Evolutionary conservation across 2,113 vertebrate species (phyloP).

Genomic region (Syrmaticus mikado): DNA sequence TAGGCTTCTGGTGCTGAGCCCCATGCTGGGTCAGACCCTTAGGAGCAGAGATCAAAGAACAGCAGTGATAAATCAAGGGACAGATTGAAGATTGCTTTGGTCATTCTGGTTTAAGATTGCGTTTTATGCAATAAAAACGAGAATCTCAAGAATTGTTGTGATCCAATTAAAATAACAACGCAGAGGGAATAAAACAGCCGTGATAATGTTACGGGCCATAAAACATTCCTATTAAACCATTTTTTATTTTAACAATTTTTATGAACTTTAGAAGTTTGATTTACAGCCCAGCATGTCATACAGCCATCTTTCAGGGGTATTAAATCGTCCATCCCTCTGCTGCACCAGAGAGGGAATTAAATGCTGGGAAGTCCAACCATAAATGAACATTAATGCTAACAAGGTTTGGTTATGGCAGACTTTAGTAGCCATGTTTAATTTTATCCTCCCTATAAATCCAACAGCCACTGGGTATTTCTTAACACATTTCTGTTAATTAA

Average conservation of each 20-base stretch:
- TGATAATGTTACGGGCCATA: slow-evolving; percentile 85
- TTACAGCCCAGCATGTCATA: slow-evolving; percentile 74
- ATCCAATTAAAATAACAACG: slow-evolving; percentile 84
- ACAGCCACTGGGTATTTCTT: slow-evolving; percentile 53
- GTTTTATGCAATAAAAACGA: slow-evolving; percentile 72
- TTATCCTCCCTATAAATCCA: slow-evolving; percentile 80
- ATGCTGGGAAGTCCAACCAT: slow-evolving; percentile 80
- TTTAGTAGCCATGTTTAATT: slow-evolving; percentile 80
- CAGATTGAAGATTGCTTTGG: slow-evolving; percentile 69
- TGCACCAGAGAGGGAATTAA: slow-evolving; percentile 78
- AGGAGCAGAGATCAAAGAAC: not conserved
- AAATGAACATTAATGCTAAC: slow-evolving; percentile 84
- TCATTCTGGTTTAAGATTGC: slow-evolving; percentile 77
- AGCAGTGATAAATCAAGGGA: slow-evolving; percentile 58
- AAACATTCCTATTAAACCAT: slow-evolving; percentile 86
- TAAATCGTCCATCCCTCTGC: slow-evolving; percentile 78
- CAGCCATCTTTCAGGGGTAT: slow-evolving; percentile 79
- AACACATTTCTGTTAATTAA: slow-evolving; percentile 78
- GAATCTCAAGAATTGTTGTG: slow-evolving; percentile 76
- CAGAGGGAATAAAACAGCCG: slow-evolving; percentile 81
- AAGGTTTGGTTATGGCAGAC: slow-evolving; percentile 79
- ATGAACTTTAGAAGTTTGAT: slow-evolving; percentile 86
- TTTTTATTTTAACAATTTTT: slow-evolving; percentile 87
- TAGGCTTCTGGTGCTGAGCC: not conserved
- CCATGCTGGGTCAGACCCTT: not conserved